Evolutionary conservation across 2,113 vertebrate genomes (phyloP).

Genomic region (Festucalex cinctus): DNA sequence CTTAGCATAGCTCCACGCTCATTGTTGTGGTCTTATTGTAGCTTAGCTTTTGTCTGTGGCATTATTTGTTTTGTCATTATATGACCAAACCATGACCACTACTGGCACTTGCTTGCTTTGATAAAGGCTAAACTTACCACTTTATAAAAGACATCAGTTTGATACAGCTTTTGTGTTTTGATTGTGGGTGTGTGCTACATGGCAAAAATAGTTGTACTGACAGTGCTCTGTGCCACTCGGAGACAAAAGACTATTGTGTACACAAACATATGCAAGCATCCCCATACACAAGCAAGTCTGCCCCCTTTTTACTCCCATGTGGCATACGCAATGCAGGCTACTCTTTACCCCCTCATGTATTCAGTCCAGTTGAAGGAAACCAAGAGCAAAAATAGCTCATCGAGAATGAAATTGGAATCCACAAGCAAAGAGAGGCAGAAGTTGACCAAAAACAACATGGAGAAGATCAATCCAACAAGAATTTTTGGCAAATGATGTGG

Average conservation of each 20-base stretch:
- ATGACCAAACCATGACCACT: constrained; percentile 8
- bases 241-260: constrained; percentile 60
- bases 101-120: constrained; percentile 9
- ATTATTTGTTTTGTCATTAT: constrained; percentile 21
- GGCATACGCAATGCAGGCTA: neutral
- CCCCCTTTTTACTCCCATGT: constrained; percentile 8
- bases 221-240: constrained; percentile 10
- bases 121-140: constrained; percentile 4
- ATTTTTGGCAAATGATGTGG: neutral
- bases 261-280: constrained; percentile 2
- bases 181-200: neutral
- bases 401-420: no score
- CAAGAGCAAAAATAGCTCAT: no score
- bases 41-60: constrained; percentile 21
- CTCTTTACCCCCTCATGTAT: constrained; percentile 11
- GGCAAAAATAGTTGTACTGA: constrained; percentile 12
- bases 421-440: no score
- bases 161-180: neutral
- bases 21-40: constrained; percentile 10
- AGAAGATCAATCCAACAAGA: neutral
- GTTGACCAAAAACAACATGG: no score
- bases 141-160: neutral
- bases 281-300: neutral
- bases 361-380: neutral
- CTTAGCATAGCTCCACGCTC: neutral